Evolutionary conservation across 2,888 invertebrate species (phyloP).

Genomic region (Colostygia pectinataria): DNA sequence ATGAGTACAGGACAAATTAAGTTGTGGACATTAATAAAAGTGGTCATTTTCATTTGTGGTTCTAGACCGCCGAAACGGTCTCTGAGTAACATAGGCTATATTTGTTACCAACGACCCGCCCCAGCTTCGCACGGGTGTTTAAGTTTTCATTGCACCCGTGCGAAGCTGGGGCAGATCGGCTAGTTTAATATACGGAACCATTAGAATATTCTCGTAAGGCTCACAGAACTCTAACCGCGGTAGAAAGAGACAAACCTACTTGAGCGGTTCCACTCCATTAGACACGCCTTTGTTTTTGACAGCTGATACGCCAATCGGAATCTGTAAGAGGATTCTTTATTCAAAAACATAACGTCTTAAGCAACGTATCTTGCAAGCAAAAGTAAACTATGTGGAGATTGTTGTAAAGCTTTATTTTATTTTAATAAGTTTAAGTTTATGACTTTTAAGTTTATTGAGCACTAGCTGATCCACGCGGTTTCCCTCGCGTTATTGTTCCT

Average conservation of each 20-base stretch:
- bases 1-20: no score
- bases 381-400: not conserved
- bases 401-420: not conserved
- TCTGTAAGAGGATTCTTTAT: conserved; percentile 12
- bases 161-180: no score
- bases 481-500: no score
- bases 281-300: conserved; percentile 72
- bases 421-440: not conserved
- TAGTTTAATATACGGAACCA: conserved; percentile 34
- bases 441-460: no score
- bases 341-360: conserved; percentile 20
- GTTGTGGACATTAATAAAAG: no score
- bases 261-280: conserved; percentile 60
- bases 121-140: no score
- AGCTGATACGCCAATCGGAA: conserved; percentile 61
- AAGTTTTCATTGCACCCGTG: no score
- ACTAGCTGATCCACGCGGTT: no score
- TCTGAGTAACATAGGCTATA: no score
- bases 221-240: conserved; percentile 36
- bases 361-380: not conserved
- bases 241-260: conserved; percentile 60
- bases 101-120: no score
- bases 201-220: conserved; percentile 9
- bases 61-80: no score
- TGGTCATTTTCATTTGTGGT: not conserved